Evolutionary conservation across 2,888 invertebrate species (phyloP), one percentile per base, ranked within the genome.

Genomic region (Synanthedon myopaeformis): DNA sequence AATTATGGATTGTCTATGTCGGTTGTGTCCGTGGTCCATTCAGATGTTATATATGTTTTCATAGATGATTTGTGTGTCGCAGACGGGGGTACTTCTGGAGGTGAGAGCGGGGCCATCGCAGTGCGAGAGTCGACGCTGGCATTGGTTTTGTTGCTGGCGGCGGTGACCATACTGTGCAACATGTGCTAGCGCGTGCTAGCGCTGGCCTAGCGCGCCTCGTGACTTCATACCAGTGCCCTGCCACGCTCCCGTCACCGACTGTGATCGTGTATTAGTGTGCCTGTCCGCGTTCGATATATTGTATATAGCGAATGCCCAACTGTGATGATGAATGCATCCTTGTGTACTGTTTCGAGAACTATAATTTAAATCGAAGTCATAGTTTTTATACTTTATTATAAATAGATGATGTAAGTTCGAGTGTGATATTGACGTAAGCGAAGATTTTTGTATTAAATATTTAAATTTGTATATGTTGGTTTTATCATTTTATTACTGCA

Each of bases 341-440:
- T 80, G 82, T 82, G 76, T 83, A 83, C 75, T 72, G 71, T 72
- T 76, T 76, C 67, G 74, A 77, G 83, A 81, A 83, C 78, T 71
- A 79, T 86, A 76, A 85, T 85, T 86, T 86, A 87, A 84, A 79
- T 73, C 67, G 76, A 85, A 87, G 86, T 87, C 86, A 87, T 86
- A 87, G 86, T 87, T 87, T 87, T 87, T 87, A 87, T 87, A 86
- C 84, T 13, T 56, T 82, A 86, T 76, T 79, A 84, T 86, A 86
- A 86, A 85, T 86, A 87, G 86, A 86, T 86, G 86, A 86, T 84
- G 81, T 87, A 86, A 86, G 84, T 74, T 75, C 78, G 85, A 83
- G 86, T 87, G 87, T 87, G 87, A 87, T 87, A 87, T 86, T 85
- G 86, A 85, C 65, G 76, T 85, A 84, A 85, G 85, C 67, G 70